Evolutionary conservation across 2,888 invertebrate genomes (phyloP), one percentile per base, ranked within the genome.

Genomic region (Ornithoptera alexandrae): DNA sequence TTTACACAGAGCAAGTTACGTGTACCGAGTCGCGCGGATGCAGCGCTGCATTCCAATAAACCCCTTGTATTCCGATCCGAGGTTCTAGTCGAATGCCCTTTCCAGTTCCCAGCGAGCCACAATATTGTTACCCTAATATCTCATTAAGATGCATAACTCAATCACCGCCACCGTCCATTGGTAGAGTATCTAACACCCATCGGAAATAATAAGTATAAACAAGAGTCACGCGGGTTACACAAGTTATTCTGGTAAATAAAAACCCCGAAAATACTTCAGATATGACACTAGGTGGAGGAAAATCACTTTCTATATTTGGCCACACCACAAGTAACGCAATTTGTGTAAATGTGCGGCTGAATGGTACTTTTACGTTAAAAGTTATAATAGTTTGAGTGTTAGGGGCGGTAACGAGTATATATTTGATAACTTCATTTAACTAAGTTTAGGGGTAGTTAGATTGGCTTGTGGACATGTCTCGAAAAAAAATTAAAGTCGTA

Each of bases 1-100:
- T 69, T 62, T 62, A 57, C 60, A 64, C 24, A 59, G 39, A 39
- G 22, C 30, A 17, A 36, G 39, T 3, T 60, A 59, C 62, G 64
- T 69, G 30, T 5, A 58, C 39, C 50, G 36, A n/a, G 61, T 62
- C 30, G 46, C 6, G 42, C 18, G 36, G 58, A 36, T 56, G 46
- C 57, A 53, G 30, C 62, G n/a, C 62, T 65, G 62, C 69, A 66
- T 70, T 66, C 58, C 66, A 70, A 78, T 78, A 56, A 70, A 72
- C 76, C 65, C 73, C 79, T 77, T 76, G 77, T 85, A 89, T 88
- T 30, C 30, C 70, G 77, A 72, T 82, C 89, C 84, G 86, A 82
- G 71, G 7, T 58, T 70, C 71, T 72, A 72, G 67, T 75, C 67
- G 73, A 77, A 77, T 80, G 79, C 79, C 79, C 81, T 80, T 79